Evolutionary conservation across 2,797 vertebrate genomes (phyloP).

Genomic region (Pseudomugil tenellus): DNA sequence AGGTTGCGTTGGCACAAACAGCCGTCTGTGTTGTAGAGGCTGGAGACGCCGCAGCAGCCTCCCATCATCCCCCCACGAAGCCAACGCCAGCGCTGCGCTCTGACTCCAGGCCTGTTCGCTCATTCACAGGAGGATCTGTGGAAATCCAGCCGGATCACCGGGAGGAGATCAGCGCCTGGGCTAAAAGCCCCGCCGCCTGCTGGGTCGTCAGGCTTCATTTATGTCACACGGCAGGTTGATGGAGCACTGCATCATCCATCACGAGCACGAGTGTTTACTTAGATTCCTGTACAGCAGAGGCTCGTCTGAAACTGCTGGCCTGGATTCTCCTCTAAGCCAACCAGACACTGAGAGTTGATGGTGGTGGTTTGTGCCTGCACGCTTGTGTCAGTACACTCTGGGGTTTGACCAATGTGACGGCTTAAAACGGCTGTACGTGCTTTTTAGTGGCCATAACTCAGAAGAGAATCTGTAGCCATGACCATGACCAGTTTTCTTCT

Average conservation of each 20-base stretch:
- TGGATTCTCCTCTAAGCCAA: slow-evolving; percentile 11
- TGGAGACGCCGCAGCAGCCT: slow-evolving; percentile 61
- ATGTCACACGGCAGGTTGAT: slow-evolving; percentile 55
- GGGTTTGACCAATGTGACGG: not conserved
- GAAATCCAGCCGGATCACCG: slow-evolving; percentile 44
- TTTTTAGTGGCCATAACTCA: not conserved
- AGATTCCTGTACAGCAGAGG: slow-evolving; percentile 61
- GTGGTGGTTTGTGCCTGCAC: not conserved
- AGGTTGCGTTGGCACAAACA: slow-evolving; percentile 69
- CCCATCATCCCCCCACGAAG: slow-evolving; percentile 40
- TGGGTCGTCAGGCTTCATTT: slow-evolving; percentile 70
- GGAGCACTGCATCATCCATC: slow-evolving; percentile 70
- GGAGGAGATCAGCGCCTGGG: slow-evolving; percentile 35
- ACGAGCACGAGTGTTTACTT: slow-evolving; percentile 54
- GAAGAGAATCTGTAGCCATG: not conserved
- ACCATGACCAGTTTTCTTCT: too few species aligned
- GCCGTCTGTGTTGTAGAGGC: slow-evolving; percentile 73
- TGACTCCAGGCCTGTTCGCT: slow-evolving; percentile 57
- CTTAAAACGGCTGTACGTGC: not conserved
- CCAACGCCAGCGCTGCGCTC: slow-evolving; percentile 25
- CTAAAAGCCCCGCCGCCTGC: slow-evolving; percentile 37
- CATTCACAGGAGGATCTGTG: slow-evolving; percentile 51
- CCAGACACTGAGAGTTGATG: not conserved
- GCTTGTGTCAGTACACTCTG: not conserved
- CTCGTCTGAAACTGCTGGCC: slow-evolving; percentile 42